phyloP scores from a whole-genome alignment of 37 sponge, comb jelly and placozoan species.

The Theonella swinhoei region DNA sequence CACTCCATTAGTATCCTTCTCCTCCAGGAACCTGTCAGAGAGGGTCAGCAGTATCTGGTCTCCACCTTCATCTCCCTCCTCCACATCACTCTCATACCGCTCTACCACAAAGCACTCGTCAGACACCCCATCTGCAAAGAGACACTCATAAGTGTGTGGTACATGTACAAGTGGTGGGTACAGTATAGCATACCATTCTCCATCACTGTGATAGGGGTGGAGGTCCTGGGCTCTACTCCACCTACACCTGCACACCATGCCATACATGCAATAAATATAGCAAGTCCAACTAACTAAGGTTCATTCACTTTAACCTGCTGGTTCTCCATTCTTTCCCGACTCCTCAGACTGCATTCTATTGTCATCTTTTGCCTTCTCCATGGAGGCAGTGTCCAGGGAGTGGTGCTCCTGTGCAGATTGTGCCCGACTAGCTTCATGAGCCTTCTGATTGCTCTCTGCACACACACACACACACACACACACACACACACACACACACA shows the following conservation, averaged over 20 bases:
- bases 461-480: too few species aligned
- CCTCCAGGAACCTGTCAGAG: conserved; percentile 66
- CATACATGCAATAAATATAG: not conserved
- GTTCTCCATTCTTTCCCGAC: too few species aligned
- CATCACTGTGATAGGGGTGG: not conserved
- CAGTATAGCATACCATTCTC: not conserved
- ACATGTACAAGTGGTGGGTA: not conserved
- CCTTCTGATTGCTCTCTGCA: not conserved
- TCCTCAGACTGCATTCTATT: not conserved
- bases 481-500: too few species aligned
- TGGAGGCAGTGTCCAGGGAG: not conserved
- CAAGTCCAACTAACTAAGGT: too few species aligned
- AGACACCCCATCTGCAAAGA: not conserved
- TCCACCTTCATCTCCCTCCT: conserved; percentile 33
- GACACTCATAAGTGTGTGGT: not conserved
- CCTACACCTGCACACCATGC: not conserved
- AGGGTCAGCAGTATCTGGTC: conserved; percentile 24
- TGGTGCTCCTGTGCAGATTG: not conserved
- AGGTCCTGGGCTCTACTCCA: not conserved
- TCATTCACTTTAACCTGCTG: too few species aligned
- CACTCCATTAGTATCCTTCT: conserved; percentile 29
- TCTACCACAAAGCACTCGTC: conserved; percentile 62
- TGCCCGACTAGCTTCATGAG: not conserved
- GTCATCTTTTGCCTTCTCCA: not conserved
- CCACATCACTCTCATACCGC: conserved; percentile 73